Conservation (phyloP, 2,888 invertebrate genomes). For the Lasioglossum oenotherae region DNA sequence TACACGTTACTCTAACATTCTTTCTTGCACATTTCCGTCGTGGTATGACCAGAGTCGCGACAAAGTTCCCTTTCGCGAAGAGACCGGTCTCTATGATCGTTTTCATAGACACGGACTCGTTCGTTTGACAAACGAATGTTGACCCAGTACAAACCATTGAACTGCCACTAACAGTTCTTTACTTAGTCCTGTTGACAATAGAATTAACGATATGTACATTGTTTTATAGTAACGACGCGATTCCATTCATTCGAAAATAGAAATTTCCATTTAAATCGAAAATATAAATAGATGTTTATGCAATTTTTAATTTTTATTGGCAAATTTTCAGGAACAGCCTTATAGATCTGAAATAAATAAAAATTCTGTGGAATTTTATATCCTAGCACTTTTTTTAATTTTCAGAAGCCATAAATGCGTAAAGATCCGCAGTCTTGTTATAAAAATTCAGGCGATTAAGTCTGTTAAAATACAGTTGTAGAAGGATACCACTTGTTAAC, state of each 20-base stretch:
- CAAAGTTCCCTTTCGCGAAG: constrained; percentile 9
- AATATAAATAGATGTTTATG: neutral
- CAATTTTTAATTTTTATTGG: too few species aligned
- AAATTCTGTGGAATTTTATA: too few species aligned
- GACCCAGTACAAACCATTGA: neutral
- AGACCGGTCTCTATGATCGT: neutral
- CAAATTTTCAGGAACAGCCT: too few species aligned
- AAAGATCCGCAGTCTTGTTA: too few species aligned
- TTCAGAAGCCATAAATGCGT: too few species aligned
- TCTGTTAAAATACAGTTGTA: too few species aligned
- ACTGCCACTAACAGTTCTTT: neutral
- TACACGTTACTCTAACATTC: neutral
- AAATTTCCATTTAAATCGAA: neutral
- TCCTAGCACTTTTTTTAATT: too few species aligned
- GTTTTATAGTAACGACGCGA: neutral
- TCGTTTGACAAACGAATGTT: neutral
- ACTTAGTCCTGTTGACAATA: neutral
- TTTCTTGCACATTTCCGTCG: neutral
- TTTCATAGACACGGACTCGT: neutral
- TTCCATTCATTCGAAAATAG: neutral
- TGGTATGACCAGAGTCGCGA: neutral
- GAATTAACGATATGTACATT: neutral
- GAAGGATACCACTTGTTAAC: too few species aligned
- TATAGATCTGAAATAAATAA: too few species aligned
- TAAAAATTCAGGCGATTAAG: too few species aligned